A percentile compares a stretch with the other conserved stretches of the same genome.
phyloP scores from a whole-genome alignment of 37 sponge, comb jelly and placozoan species.

The Oscarella lobularis region DNA sequence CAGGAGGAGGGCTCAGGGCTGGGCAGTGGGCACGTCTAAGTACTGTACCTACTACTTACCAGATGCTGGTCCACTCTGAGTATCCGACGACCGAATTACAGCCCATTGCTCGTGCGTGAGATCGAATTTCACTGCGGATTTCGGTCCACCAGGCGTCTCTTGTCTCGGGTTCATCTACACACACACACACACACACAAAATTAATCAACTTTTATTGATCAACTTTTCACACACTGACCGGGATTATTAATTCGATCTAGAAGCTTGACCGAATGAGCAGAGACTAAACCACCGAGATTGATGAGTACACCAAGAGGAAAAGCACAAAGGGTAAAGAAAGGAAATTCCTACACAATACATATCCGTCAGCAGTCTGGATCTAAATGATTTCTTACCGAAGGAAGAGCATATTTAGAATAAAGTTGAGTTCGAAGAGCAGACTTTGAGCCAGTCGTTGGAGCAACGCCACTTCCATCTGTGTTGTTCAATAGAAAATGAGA shows the following conservation, averaged over 20 bases:
- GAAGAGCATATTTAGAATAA: no score
- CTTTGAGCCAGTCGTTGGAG: no score
- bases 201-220: no score
- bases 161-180: conserved; percentile 68
- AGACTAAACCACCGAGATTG: conserved; percentile 65
- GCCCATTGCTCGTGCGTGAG: conserved; percentile 47
- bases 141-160: conserved; percentile 82
- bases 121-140: conserved; percentile 57
- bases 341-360: conserved; percentile 43
- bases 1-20: no score
- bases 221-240: no score
- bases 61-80: conserved; percentile 41
- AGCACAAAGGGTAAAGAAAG: conserved; percentile 58
- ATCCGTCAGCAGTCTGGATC: no score
- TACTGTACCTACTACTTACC: conserved; percentile 37
- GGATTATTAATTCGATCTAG: conserved; percentile 78
- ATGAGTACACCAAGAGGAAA: conserved; percentile 48
- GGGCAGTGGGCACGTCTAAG: no score
- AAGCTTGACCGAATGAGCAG: conserved; percentile 68
- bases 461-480: no score
- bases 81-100: conserved; percentile 78
- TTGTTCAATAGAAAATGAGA: no score
- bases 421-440: no score
- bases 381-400: no score
- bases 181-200: neutral